Percentiles rank a stretch among this genome's conserved stretches.
Evolutionary conservation across 2,797 vertebrate species (phyloP).

Genomic region (Urosaurus nigricauda): DNA sequence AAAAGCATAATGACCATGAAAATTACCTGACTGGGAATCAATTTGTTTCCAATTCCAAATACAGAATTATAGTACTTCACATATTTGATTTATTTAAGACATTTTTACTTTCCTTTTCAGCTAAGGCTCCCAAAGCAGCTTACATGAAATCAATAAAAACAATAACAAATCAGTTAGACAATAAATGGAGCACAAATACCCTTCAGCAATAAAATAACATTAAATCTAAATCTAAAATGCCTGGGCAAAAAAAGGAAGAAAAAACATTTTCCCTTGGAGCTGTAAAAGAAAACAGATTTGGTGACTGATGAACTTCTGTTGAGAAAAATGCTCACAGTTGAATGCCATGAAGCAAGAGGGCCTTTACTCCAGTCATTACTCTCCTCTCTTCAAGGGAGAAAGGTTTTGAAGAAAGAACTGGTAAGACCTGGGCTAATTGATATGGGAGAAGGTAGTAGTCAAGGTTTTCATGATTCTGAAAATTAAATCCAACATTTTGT

Average conservation of each 20-base stretch:
- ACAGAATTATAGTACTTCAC: not conserved
- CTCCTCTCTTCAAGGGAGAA: not conserved
- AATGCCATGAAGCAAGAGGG: not conserved
- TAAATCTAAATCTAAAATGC: not conserved
- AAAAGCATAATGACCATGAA: not conserved
- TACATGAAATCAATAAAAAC: not conserved
- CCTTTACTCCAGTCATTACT: not conserved
- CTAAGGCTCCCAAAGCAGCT: not conserved
- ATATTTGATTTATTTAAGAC: not conserved
- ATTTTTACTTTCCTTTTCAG: not conserved
- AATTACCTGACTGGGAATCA: not conserved
- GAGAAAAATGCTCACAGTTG: not conserved
- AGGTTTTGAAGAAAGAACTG: not conserved
- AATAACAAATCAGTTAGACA: conserved; percentile 4
- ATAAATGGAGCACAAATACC: conserved; percentile 7
- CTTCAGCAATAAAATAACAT: not conserved
- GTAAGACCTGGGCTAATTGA: not conserved
- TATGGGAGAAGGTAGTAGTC: not conserved
- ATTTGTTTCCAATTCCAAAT: conserved; percentile 7
- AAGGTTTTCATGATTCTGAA: not conserved
- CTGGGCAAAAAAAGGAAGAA: not conserved
- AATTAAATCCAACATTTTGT: not conserved
- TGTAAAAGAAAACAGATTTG: not conserved
- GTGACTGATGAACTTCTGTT: not conserved
- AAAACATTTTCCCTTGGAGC: not conserved